These are phyloP conservation scores for Rotaria socialis DNA, from an alignment of 2,888 invertebrate genomes.

Conservation along the genomic window DNA sequence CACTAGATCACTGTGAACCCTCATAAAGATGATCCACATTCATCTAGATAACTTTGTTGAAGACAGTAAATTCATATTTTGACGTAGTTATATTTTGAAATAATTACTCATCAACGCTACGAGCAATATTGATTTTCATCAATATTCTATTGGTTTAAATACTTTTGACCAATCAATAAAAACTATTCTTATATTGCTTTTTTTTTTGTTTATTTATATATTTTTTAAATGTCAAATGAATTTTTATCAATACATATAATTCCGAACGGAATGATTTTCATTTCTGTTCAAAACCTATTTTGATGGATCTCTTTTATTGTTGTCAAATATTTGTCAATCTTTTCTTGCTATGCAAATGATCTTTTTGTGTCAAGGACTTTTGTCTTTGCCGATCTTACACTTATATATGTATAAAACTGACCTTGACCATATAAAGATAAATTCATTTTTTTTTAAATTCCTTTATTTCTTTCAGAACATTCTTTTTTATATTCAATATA, in stretches of 20 bases:
- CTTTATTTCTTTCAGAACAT: background rate
- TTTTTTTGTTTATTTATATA: constrained; percentile 23
- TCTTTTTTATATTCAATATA: background rate
- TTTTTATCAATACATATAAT: background rate
- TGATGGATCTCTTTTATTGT: background rate
- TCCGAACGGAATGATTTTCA: background rate
- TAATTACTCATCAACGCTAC: background rate
- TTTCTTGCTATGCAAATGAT: background rate
- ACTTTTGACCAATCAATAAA: background rate
- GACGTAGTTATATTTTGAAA: background rate
- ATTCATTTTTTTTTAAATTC: background rate
- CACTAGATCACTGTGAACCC: background rate
- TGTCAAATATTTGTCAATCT: background rate
- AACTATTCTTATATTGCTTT: background rate
- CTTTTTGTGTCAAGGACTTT: background rate
- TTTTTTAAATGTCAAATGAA: background rate
- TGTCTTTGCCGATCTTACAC: background rate
- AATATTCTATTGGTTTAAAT: background rate
- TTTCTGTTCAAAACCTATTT: background rate
- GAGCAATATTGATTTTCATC: background rate
- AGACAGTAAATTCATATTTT: background rate
- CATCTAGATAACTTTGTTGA: background rate
- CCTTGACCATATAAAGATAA: background rate
- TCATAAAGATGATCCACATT: background rate
- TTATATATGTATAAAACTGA: background rate